These are phyloP conservation scores for Operophtera brumata DNA, from an alignment of 2,888 invertebrate species.

Conservation along the genomic window DNA sequence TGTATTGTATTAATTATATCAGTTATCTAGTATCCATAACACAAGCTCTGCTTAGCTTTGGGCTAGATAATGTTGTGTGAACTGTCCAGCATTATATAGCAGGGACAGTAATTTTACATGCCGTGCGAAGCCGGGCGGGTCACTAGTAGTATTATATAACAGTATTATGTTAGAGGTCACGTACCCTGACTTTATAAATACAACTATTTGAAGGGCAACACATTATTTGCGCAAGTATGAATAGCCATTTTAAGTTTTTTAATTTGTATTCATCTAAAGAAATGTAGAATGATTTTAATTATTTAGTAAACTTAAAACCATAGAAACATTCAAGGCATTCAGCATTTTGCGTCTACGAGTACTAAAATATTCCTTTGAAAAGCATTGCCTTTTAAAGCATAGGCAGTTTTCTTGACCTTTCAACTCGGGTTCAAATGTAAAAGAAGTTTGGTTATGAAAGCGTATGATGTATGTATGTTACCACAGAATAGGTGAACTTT, in stretches of 20 bases:
- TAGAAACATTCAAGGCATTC: neutral
- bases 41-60: too few species aligned
- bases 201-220: slow-evolving; percentile 1
- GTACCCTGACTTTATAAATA: too few species aligned
- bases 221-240: neutral
- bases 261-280: neutral
- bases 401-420: slow-evolving; percentile 25
- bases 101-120: too few species aligned
- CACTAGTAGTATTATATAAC: too few species aligned
- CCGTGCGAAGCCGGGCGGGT: too few species aligned
- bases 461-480: neutral
- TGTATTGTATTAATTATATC: too few species aligned
- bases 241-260: neutral
- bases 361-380: slow-evolving; percentile 11
- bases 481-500: neutral
- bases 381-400: slow-evolving; percentile 1
- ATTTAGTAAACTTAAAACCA: too few species aligned
- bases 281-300: too few species aligned
- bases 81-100: too few species aligned
- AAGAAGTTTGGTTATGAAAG: slow-evolving; percentile 3
- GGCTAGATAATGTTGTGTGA: too few species aligned
- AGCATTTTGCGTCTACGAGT: neutral
- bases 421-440: slow-evolving; percentile 19
- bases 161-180: too few species aligned
- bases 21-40: too few species aligned